Evolutionary conservation across 2,113 vertebrate genomes (phyloP), one percentile per base, ranked within the genome.

Genomic region (Axis porcinus): DNA sequence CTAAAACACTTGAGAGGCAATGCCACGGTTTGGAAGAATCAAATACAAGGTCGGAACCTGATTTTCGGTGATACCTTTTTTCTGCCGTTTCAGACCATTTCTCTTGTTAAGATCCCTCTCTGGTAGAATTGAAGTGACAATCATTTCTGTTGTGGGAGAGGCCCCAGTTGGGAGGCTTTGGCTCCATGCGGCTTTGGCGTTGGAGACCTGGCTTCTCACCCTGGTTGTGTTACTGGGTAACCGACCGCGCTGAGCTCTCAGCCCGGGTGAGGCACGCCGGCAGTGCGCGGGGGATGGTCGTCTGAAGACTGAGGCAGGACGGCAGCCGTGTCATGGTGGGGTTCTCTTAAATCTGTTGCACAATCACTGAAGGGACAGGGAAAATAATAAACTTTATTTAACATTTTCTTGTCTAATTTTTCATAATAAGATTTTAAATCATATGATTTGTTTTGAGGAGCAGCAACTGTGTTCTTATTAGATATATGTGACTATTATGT

Each of bases 91-190:
- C 58, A 60, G 85, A 13, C 82, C 33, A 19, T 84, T 82, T 95
- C 90, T 86, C 83, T 64, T 19, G 43, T 54, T 52, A 54, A 84
- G 54, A 47, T 92, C 0, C 4, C 57, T 88, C 45, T 76, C 64
- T 64, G 30, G 23, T 8, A 28, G 40, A 74, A 54, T 2, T 1
- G 6, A 95, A 64, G 57, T 16, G 30, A 64, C 55, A 52, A 13
- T 79, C 50, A n/a, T 93, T 97, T 90, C 91, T 94, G 96, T 81
- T 89, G 47, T 97, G 96, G 94, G 96, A 95, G 95, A 91, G 93
- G 91, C 84, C 25, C 91, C 0, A 4, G 30, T 62, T 10, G 21
- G 40, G 54, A 93, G 86, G 74, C 60, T 45, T 1, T 1, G 62
- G 33, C 36, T 96, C 43, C 79, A 17, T 0, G 58, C 8, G 33